Conservation (phyloP, 35 echinoderm and acorn worm species). For the Chiridota heheva region DNA sequence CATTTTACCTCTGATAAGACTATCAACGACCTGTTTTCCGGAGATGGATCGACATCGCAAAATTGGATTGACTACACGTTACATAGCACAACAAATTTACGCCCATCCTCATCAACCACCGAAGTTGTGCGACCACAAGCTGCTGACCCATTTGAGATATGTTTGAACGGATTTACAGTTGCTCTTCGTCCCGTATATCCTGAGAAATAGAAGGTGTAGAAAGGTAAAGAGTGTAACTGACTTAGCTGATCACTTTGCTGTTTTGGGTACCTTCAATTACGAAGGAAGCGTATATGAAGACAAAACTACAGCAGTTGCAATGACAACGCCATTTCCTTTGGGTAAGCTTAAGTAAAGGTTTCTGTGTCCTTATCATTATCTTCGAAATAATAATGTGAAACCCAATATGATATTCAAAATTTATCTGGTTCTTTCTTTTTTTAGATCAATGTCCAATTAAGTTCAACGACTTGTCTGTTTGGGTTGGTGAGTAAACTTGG, state of each 20-base stretch:
- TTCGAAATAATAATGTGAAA: too few species aligned
- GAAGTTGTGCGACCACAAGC: conserved; percentile 25
- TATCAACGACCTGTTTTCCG: conserved; percentile 37
- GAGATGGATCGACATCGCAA: neutral
- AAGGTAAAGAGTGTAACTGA: conserved; percentile 50
- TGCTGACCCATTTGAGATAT: conserved; percentile 21
- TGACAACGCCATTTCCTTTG: too few species aligned
- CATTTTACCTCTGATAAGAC: conserved; percentile 35
- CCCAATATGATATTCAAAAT: too few species aligned
- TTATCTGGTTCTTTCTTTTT: too few species aligned
- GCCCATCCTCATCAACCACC: conserved; percentile 3
- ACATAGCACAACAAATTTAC: conserved; percentile 27
- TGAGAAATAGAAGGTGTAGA: conserved; percentile 13
- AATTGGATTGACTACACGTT: conserved; percentile 51
- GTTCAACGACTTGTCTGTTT: too few species aligned
- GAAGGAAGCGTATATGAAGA: too few species aligned
- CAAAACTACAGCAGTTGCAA: too few species aligned
- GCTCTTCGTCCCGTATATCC: neutral
- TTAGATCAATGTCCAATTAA: too few species aligned
- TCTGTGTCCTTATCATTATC: too few species aligned
- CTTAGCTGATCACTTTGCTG: conserved; percentile 68
- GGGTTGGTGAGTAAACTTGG: too few species aligned
- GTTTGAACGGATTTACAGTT: conserved; percentile 16
- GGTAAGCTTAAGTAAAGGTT: too few species aligned
- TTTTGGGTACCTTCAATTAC: conserved; percentile 65